Percentiles rank a stretch among this genome's conserved stretches.
Evolutionary conservation across 2,797 vertebrate species (phyloP).

Genomic region (Pseudochromis fuscus): DNA sequence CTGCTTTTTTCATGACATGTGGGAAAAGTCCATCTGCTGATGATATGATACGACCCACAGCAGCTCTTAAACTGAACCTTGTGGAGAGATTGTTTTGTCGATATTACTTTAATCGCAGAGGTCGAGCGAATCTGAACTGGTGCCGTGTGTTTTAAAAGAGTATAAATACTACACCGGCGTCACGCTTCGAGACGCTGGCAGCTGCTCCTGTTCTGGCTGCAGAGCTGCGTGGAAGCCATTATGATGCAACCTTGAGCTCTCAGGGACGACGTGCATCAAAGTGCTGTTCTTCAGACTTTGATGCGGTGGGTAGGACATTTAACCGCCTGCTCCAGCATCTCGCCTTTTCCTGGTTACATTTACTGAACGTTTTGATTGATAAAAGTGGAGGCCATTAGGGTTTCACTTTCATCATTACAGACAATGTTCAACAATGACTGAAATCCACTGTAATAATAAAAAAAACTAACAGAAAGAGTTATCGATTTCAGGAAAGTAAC

Average conservation of each 20-base stretch:
- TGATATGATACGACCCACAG: not conserved
- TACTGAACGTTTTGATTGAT: constrained; percentile 36
- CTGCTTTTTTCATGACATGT: constrained; percentile 7
- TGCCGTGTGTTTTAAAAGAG: constrained; percentile 3
- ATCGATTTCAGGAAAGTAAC: constrained; percentile 1
- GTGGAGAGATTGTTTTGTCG: constrained; percentile 1
- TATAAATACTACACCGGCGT: not conserved
- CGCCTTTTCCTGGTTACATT: constrained; percentile 35
- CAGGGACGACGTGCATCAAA: constrained; percentile 39
- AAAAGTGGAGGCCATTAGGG: constrained; percentile 35
- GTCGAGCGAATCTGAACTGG: not conserved
- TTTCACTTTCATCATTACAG: constrained; percentile 36
- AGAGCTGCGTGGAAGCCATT: constrained; percentile 34
- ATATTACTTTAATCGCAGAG: not conserved
- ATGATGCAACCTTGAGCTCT: constrained; percentile 30
- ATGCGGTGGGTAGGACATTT: constrained; percentile 43
- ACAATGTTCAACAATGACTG: constrained; percentile 15
- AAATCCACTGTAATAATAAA: not conserved
- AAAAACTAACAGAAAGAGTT: not conserved
- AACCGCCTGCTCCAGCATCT: constrained; percentile 20
- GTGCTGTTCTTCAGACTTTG: constrained; percentile 31
- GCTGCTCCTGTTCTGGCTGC: constrained; percentile 24
- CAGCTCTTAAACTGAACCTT: not conserved
- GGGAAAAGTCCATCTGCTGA: not conserved
- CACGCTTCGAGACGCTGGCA: constrained; percentile 4